Evolutionary conservation across 2,888 invertebrate genomes (phyloP), one percentile per base, ranked within the genome.

Genomic region (Slavum lentiscoides): DNA sequence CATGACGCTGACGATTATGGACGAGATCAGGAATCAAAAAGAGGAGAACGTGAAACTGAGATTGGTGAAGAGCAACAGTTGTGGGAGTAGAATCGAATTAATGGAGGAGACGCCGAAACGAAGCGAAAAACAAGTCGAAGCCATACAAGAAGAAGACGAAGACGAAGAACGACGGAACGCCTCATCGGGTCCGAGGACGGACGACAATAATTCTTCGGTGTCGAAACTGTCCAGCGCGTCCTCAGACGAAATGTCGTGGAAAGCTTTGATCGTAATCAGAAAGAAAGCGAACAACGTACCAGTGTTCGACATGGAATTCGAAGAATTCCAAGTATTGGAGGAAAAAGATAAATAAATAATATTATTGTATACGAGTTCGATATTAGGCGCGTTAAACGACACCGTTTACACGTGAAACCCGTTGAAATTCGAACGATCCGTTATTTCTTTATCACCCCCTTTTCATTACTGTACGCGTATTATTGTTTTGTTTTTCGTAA

Each of bases 1-100:
- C 0, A 89, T 92, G 88, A 92, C 92, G 13, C 90, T 90, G 87
- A 90, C 90, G n/a, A 92, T 92, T 83, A 91, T 92, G 91, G 91
- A 91, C 83, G 92, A 92, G 87, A 92, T 92, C 76, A 89, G 90
- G 86, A 89, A 84, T 67, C 83, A 84, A 17, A 72, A 82, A 64
- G 74, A 67, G 49, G 82, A 59, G 67, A 82, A 66, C 75, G 90
- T 94, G 76, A 94, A 93, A 86, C 94, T 94, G 86, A 91, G 92
- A 85, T 87, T 94, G 83, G 91, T 94, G 1, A 94, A 94, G 87
- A 94, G 94, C 53, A 94, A 94, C 85, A 94, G 94, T 84, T 94
- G 94, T 86, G 94, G 93, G 85, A 94, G 94, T 85, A 89, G 94
- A 53, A 87, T 94, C 74, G 94, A 94, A 85, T 86, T 94, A 76